A percentile compares a stretch with the other conserved stretches of the same genome.
Evolutionary conservation across 2,888 invertebrate species (phyloP).

Genomic region (Alentia gelatinosa): DNA sequence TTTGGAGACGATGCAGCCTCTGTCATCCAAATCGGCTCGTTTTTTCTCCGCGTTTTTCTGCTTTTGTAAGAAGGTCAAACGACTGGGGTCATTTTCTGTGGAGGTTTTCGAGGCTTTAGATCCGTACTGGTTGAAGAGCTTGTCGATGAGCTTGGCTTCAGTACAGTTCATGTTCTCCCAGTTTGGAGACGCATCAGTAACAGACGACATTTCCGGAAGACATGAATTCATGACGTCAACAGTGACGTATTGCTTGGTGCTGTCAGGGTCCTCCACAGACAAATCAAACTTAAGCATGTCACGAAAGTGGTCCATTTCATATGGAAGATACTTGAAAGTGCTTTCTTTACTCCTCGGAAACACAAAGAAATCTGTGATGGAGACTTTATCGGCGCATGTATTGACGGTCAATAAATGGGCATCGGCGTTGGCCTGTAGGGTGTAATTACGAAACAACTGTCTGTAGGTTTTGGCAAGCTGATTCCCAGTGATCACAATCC

Average conservation of each 20-base stretch:
- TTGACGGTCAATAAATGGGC: conserved; percentile 7
- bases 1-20: no score
- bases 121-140: neutral
- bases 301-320: neutral
- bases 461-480: neutral
- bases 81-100: no score
- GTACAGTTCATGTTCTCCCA: neutral
- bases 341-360: conserved; percentile 18
- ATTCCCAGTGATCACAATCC: neutral
- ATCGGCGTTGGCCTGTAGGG: neutral
- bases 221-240: conserved; percentile 10
- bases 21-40: no score
- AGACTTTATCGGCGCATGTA: neutral
- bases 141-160: neutral
- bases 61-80: no score
- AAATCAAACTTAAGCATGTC: conserved; percentile 21
- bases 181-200: neutral
- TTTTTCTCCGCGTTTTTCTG: no score
- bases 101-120: no score
- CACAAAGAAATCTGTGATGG: conserved; percentile 25
- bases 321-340: conserved; percentile 5
- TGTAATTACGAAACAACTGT: neutral
- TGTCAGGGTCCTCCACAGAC: neutral
- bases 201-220: neutral
- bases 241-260: neutral